Evolutionary conservation across 2,113 vertebrate species (phyloP), one percentile per base, ranked within the genome.

Genomic region (Notarius lentiginosus): DNA sequence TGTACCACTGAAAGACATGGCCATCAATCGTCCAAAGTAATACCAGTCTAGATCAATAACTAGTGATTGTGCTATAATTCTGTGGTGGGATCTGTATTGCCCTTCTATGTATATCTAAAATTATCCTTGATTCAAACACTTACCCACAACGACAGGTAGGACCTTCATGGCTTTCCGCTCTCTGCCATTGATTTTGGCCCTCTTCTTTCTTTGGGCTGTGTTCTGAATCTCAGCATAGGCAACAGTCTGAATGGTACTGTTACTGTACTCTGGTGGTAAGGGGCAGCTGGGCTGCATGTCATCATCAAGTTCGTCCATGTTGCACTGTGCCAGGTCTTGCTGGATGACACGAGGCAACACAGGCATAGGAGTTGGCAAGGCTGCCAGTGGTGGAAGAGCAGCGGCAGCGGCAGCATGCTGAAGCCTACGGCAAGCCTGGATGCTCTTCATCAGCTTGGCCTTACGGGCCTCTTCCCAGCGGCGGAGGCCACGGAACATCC

Each of bases 91-190:
- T 51, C 22, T 27, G 51, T 12, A 79, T 79, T 55, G 7, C 4
- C 22, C 17, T 24, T 24, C 51, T 41, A 41, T 41, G 22, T 30
- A 22, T 56, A 56, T 55, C 14, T 53, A 1, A 30, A 55, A 65
- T 56, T 22, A 63, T 88, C 27, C 2, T 68, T 58, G 4, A 75
- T 51, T 76, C 27, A 20, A 63, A 80, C 73, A 91, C 94, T 94
- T 90, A 95, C 95, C 95, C 49, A 95, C 94, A 0, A 95, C 94
- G 0, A 99, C 96, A 0, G 97, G 98, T 47, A 99, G 94, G 77
- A 98, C 97, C 91, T 92, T 94, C 97, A 98, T 98, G 12, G 98
- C 98, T 85, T 98, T 97, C 91, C 96, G 95, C 94, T 99, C 98
- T 65, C 97, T 91, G 84, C 95, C 94, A 0, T 97, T 96, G 93